phyloP scores from a whole-genome alignment of 2,113 vertebrate species.

The Colius striatus region DNA sequence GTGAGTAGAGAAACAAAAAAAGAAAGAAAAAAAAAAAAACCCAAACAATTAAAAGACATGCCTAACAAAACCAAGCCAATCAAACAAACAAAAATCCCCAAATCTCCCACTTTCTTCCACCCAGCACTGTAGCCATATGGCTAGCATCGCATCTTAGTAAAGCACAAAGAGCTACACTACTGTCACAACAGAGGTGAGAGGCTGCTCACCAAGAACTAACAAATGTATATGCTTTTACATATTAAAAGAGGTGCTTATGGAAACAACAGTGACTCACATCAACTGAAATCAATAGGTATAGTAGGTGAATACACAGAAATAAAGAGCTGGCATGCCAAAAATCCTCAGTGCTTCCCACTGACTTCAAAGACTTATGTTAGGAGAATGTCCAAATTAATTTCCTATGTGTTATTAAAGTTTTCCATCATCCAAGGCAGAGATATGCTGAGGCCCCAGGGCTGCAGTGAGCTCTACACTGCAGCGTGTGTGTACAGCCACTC shows the following conservation, averaged over 20 bases:
- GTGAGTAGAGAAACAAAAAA: neutral
- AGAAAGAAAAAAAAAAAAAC: neutral
- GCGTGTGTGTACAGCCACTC: accelerated
- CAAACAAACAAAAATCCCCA: accelerated
- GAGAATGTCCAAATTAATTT: conserved; percentile 53
- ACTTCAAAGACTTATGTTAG: conserved; percentile 43
- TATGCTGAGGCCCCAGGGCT: neutral
- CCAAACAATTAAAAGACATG: neutral
- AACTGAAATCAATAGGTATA: neutral
- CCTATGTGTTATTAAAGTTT: conserved; percentile 33
- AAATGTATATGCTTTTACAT: neutral
- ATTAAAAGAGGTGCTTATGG: neutral
- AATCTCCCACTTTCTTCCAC: neutral
- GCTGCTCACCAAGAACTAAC: neutral
- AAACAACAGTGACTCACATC: neutral
- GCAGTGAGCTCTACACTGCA: neutral
- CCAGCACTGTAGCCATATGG: neutral
- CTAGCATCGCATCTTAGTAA: neutral
- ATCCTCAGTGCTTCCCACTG: conserved; percentile 13
- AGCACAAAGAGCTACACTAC: neutral
- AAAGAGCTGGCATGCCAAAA: conserved; percentile 3
- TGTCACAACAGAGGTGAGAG: neutral
- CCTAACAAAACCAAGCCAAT: neutral
- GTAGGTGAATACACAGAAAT: neutral
- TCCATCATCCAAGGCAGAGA: conserved; percentile 45